Evolutionary conservation across 2,113 vertebrate species (phyloP), one percentile per base, ranked within the genome.

Genomic region (Coreoperca whiteheadi): DNA sequence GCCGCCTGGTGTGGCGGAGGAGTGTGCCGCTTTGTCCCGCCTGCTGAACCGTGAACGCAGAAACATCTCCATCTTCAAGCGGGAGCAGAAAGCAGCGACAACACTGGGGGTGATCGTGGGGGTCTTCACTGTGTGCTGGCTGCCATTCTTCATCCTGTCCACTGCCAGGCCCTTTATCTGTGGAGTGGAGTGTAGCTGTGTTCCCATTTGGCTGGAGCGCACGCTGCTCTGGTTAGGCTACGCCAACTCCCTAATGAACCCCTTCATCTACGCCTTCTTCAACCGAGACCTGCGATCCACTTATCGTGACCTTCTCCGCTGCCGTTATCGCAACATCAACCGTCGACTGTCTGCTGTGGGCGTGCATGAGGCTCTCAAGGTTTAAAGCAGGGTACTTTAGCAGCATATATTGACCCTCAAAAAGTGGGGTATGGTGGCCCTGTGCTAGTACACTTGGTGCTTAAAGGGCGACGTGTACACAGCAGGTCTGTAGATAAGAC

Each of bases 231-330:
- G 96, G 96, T 85, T 96, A 7, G 95, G 96, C 48, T 96, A 96
- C 6, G 94, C 96, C 78, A 96, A 96, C 93, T 96, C 95, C 18
- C 90, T 96, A 39, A 95, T 96, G 94, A 96, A 96, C 86, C 96
- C 96, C 32, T 96, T 96, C 81, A 96, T 96, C 77, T 96, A 96
- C 10, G 96, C 96, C 90, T 96, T 96, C 89, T 96, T 96, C 86
- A 96, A 96, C 85, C 93, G 96, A 15, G 96, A 96, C 89, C 92
- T 96, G 83, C 94, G 95, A 70, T 95, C 95, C 66, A 96, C 95
- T 30, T 96, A 96, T 65, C 94, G 93, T 1, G 95, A 96, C 89
- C 92, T 96, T 50, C 92, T 96, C 8, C 95, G 95, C 37, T 96
- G 96, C 63, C 94, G 95, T 18, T 96, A 96, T 74, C 94, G 96